A percentile compares a stretch with the other conserved stretches of the same genome.
These are phyloP conservation scores for Caenorhabditis elegans DNA, from an alignment of 1,140 invertebrate species.

Conservation along the genomic window WBcel235 BX284603.4:5138501-5139000, in stretches of 20 bases:
- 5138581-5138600: no score
- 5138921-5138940: no score
- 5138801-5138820: conserved; percentile 11
- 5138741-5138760: neutral
- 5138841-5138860: no score
- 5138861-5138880: no score
- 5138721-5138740: conserved; percentile 6
- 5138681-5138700: neutral
- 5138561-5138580: no score
- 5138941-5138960: no score
- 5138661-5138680: neutral
- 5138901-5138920: neutral
- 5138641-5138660: neutral
- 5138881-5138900: conserved; percentile 28
- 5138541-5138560: neutral
- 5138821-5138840: neutral
- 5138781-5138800: neutral
- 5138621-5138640: no score
- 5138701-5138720: conserved; percentile 26
- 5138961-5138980: no score
- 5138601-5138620: no score
- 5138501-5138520: neutral
- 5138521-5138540: neutral
- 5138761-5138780: neutral
- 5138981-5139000: neutral